Conservation (phyloP, 2,888 invertebrate species). For the Rosalia funebris region DNA sequence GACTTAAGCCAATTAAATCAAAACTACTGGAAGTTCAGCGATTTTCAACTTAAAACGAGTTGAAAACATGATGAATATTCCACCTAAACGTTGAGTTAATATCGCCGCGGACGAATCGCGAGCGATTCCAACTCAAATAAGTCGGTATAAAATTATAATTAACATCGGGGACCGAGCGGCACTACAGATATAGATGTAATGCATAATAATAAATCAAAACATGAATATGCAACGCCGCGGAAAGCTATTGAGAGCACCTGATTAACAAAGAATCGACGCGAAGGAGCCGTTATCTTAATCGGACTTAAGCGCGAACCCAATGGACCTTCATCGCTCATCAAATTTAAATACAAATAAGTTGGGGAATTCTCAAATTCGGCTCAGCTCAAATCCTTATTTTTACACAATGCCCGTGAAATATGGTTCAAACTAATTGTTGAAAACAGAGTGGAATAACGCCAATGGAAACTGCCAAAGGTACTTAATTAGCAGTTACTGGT, state of each 20-base stretch:
- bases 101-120: constrained; percentile 3
- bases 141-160: constrained; percentile 49
- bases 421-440: too few species aligned
- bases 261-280: constrained; percentile 38
- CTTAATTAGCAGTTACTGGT: too few species aligned
- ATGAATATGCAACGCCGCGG: constrained; percentile 53
- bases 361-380: too few species aligned
- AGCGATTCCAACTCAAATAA: constrained; percentile 62
- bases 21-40: neutral
- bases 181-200: constrained; percentile 54
- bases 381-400: too few species aligned
- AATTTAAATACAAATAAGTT: constrained; percentile 21
- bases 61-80: constrained; percentile 67
- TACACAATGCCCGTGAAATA: too few species aligned
- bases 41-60: constrained; percentile 23
- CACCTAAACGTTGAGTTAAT: constrained; percentile 16
- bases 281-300: constrained; percentile 24
- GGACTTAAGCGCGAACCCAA: constrained; percentile 11
- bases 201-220: constrained; percentile 56
- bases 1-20: constrained; percentile 13
- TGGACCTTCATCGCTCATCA: constrained; percentile 9
- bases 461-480: too few species aligned
- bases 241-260: constrained; percentile 51
- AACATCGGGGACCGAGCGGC: constrained; percentile 48
- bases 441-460: too few species aligned